These are phyloP conservation scores for Uropsilus gracilis DNA, from an alignment of 2,113 vertebrate species.

Conservation along the genomic window DNA sequence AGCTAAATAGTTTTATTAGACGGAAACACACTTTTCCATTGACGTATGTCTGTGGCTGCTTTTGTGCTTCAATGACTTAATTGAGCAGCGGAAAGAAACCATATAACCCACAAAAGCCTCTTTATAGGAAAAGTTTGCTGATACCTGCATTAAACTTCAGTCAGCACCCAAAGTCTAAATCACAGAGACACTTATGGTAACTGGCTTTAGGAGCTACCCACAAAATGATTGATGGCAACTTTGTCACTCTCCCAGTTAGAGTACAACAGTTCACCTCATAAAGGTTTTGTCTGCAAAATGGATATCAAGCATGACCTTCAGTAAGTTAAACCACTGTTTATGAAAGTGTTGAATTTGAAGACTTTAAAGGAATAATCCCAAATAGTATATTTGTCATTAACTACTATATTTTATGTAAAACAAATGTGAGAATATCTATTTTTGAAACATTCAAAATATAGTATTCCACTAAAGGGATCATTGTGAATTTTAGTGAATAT, in stretches of 20 bases:
- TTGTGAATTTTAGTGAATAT: constrained; percentile 31
- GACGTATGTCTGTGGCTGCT: neutral
- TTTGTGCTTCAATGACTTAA: neutral
- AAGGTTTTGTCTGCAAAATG: neutral
- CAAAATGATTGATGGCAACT: neutral
- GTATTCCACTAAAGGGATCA: neutral
- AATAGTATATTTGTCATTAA: neutral
- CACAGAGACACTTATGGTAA: neutral
- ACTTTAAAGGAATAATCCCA: neutral
- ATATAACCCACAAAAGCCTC: neutral
- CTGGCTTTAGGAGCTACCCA: neutral
- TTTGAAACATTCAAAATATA: constrained; percentile 12
- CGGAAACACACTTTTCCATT: neutral
- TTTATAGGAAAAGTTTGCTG: neutral
- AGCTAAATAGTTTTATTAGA: neutral
- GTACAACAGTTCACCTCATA: neutral
- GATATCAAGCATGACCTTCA: neutral
- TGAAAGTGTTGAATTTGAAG: constrained; percentile 24
- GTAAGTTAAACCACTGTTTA: neutral
- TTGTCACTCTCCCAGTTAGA: neutral
- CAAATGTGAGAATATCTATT: neutral
- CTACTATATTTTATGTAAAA: neutral
- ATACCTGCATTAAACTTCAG: neutral
- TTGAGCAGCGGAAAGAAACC: neutral
- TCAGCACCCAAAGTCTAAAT: neutral